Evolutionary conservation across 1,140 invertebrate genomes (phyloP), one percentile per base, ranked within the genome.

Genomic region (Apis florea): DNA sequence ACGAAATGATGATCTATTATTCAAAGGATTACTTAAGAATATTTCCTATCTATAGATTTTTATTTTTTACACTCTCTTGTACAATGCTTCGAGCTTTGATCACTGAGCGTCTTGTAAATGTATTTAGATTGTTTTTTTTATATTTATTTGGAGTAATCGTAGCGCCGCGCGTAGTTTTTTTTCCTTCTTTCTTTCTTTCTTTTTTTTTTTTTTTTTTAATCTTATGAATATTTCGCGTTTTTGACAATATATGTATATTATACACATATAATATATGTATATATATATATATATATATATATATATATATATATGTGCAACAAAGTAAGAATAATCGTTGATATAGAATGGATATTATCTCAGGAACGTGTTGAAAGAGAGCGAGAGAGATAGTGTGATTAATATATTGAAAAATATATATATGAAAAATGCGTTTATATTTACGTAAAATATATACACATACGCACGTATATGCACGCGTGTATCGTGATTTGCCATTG

Each of bases 301-400:
- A 9, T 21, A 10, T 56, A 19, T 54, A 51, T 53, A 19, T 75
- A 49, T 47, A 40, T 75, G 24, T 66, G 49, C 26, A 63, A 76
- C 19, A 56, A 69, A 31, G 17, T 66, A 68, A 66, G 9, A 51
- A 68, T 54, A 63, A 81, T 74, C 21, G 17, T 68, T 80, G 47
- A 53, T 66, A 83, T 83, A 85, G 67, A 85, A 83, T 69, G 79
- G 72, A 88, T 84, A 76, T 85, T 83, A 83, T 79, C 86, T 88
- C 86, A 88, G 86, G 86, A 80, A 85, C 47, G 68, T 53, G 53
- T 79, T 40, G 47, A 72, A 64, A 75, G 54, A 54, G 72, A 82
- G 49, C 15, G 79, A 84, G 47, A 71, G 53, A 71, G 53, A 74
- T 63, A 78, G 78, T 59, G 63, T 81, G 71, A 83, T 71, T 79